These are phyloP conservation scores for Thunnus maccoyii DNA, from an alignment of 2,113 vertebrate species.

Conservation along the genomic window DNA sequence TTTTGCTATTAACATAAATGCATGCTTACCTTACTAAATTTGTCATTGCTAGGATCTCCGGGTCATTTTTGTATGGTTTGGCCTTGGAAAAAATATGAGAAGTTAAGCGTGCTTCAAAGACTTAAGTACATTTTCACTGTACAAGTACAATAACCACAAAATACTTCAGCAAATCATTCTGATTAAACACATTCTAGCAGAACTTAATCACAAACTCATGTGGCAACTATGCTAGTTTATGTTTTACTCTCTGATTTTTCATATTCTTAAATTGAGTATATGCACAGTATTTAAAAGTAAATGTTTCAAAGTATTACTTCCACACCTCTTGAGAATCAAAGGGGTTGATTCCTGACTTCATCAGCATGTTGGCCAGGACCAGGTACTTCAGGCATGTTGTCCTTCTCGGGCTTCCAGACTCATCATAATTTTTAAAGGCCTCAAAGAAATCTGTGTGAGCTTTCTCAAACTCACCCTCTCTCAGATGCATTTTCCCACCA, in stretches of 20 bases:
- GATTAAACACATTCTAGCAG: neutral
- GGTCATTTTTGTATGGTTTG: conserved; percentile 99
- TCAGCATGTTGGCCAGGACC: conserved; percentile 99
- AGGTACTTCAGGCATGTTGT: conserved; percentile 99
- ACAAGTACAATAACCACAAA: neutral
- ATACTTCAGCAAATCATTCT: neutral
- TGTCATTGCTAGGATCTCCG: conserved; percentile 99
- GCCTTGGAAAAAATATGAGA: conserved; percentile 84
- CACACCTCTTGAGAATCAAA: conserved; percentile 99
- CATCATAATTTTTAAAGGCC: conserved; percentile 99
- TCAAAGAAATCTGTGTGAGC: conserved; percentile 99
- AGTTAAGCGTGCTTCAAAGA: neutral
- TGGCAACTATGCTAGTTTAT: conserved; percentile 3
- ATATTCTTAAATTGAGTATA: neutral
- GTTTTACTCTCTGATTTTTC: neutral
- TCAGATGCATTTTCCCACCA: conserved; percentile 99
- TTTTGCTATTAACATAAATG: neutral
- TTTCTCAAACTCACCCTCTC: conserved; percentile 99
- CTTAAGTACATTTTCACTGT: neutral
- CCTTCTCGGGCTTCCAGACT: conserved; percentile 98
- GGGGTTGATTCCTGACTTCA: conserved; percentile 99
- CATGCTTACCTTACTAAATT: conserved; percentile 98
- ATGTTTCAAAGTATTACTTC: neutral
- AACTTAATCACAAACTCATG: conserved; percentile 1
- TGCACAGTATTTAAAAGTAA: neutral